phyloP scores from a whole-genome alignment of 2,113 vertebrate species.

The Lucifuga dentata region DNA sequence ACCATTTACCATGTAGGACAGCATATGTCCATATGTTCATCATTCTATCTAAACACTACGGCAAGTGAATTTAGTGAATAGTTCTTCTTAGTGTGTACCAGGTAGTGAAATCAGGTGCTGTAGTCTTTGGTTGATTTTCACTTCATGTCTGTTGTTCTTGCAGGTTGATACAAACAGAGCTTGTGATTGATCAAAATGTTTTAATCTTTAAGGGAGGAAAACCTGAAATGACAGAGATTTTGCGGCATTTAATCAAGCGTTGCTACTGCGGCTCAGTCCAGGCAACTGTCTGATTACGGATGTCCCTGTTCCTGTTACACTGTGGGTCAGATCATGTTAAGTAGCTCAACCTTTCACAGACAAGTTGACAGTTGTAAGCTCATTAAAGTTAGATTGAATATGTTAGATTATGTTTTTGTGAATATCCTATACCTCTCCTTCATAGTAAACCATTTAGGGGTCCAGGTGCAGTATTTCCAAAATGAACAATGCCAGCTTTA shows the following conservation, averaged over 20 bases:
- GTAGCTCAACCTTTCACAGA: slow-evolving; percentile 39
- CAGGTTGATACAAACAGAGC: not conserved
- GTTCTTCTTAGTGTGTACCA: not conserved
- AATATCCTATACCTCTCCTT: slow-evolving; percentile 8
- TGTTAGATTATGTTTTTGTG: slow-evolving; percentile 35
- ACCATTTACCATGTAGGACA: not conserved
- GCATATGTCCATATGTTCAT: not conserved
- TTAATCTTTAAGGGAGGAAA: not conserved
- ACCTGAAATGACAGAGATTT: not conserved
- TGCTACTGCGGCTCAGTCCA: slow-evolving; percentile 1
- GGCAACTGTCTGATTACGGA: not conserved
- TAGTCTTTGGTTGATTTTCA: no score
- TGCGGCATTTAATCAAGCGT: not conserved
- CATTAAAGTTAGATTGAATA: slow-evolving; percentile 4
- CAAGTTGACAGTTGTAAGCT: slow-evolving; percentile 15
- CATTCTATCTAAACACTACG: no score
- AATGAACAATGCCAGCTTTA: slow-evolving; percentile 32
- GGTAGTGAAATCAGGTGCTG: not conserved
- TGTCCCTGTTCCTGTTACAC: not conserved
- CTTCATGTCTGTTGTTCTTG: not conserved
- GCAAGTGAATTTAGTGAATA: not conserved
- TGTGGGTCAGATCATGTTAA: slow-evolving; percentile 36
- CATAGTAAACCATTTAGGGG: slow-evolving; percentile 10
- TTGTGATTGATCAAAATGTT: not conserved
- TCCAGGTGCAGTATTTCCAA: slow-evolving; percentile 30